These are phyloP conservation scores for Sphecodes monilicornis DNA, from an alignment of 2,888 invertebrate genomes.

Conservation along the genomic window DNA sequence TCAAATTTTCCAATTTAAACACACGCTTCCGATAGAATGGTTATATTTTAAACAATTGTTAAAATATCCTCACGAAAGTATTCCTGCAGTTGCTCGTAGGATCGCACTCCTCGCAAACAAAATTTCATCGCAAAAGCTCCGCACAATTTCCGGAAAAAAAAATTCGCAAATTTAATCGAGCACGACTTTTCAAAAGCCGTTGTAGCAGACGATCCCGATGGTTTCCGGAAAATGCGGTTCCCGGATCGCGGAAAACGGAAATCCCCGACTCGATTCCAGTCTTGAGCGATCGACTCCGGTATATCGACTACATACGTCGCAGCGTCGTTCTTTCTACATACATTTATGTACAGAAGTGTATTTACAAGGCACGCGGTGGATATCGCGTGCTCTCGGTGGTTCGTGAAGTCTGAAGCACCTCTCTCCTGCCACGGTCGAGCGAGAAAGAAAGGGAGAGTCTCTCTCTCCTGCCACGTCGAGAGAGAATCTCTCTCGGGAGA, in stretches of 20 bases:
- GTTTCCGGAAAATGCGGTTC: background rate
- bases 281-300: background rate
- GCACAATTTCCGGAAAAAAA: background rate
- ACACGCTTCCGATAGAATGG: no score
- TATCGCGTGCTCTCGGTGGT: background rate
- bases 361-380: conserved; percentile 29
- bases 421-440: background rate
- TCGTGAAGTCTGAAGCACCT: conserved; percentile 3
- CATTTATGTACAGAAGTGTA: conserved; percentile 49
- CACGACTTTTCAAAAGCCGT: background rate
- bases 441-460: background rate
- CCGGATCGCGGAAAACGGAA: background rate
- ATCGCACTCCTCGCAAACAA: background rate
- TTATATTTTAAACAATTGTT: no score
- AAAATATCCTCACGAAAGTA: no score
- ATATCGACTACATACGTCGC: background rate
- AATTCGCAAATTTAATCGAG: background rate
- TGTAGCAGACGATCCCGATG: background rate
- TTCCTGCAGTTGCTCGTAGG: no score
- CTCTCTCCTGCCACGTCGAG: background rate
- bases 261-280: background rate
- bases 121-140: background rate
- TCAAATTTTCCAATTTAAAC: no score
- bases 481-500: conserved; percentile 7
- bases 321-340: conserved; percentile 18